These are phyloP conservation scores for Petroica traversi DNA, from an alignment of 2,113 vertebrate genomes.

Conservation along the genomic window DNA sequence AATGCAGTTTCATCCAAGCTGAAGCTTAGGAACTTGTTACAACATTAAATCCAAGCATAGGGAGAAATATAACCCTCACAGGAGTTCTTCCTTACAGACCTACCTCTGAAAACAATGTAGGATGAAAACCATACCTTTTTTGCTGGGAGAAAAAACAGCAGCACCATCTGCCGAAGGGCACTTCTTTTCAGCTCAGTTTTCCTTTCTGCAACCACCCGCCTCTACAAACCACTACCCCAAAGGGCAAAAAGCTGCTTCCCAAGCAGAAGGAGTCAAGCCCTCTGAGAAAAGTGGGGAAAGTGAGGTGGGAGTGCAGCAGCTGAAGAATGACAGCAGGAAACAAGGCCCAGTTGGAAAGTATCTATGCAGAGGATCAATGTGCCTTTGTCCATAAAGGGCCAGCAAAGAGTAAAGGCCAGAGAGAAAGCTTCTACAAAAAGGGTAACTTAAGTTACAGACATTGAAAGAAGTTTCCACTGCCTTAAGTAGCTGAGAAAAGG, in stretches of 20 bases:
- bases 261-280: accelerated
- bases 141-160: not conserved
- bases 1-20: not conserved
- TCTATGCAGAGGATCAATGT: not conserved
- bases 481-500: not conserved
- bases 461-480: not conserved
- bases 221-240: not conserved
- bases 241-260: not conserved
- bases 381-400: not conserved
- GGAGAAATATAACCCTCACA: accelerated
- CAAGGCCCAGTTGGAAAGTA: not conserved
- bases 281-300: not conserved
- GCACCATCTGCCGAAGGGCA: not conserved
- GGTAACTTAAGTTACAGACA: accelerated
- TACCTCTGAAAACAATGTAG: not conserved
- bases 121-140: accelerated
- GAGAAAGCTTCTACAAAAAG: not conserved
- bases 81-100: not conserved
- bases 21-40: not conserved
- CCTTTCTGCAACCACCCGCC: not conserved
- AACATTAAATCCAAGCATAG: not conserved
- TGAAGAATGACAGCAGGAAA: not conserved
- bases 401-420: not conserved
- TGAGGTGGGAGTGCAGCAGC: not conserved
- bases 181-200: not conserved